Evolutionary conservation across 2,113 vertebrate species (phyloP).

Genomic region (Austrofundulus limnaeus): DNA sequence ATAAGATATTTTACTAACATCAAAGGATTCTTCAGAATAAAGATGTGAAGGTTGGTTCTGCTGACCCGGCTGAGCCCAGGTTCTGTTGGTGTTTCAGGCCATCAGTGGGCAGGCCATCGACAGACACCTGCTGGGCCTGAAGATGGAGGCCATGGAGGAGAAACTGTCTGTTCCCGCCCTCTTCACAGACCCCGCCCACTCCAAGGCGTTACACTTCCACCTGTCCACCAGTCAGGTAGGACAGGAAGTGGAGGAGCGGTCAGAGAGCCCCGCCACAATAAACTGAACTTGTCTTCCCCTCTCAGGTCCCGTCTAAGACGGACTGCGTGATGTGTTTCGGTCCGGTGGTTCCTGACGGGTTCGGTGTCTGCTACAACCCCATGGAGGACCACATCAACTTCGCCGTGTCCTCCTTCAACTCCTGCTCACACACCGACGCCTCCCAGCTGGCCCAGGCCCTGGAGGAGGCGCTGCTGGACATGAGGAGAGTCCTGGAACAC

Average conservation of each 20-base stretch:
- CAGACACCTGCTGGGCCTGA: constrained; percentile 91
- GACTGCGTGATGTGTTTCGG: constrained; percentile 97
- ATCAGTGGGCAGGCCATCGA: constrained; percentile 92
- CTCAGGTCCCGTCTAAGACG: constrained; percentile 91
- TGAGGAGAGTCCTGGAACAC: constrained; percentile 84
- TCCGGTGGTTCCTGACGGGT: constrained; percentile 90
- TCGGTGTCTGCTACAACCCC: constrained; percentile 96
- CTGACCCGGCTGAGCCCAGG: too few relatives aligned
- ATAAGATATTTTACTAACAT: too few relatives aligned
- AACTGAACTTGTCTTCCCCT: not conserved
- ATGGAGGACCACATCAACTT: constrained; percentile 93
- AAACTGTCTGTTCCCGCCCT: constrained; percentile 86
- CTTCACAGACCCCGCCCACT: constrained; percentile 89
- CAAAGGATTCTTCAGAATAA: too few relatives aligned
- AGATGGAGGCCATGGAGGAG: constrained; percentile 89
- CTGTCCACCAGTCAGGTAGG: constrained; percentile 96
- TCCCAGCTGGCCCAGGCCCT: constrained; percentile 81
- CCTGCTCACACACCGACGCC: constrained; percentile 85
- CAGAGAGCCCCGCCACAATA: too few relatives aligned
- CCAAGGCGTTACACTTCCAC: constrained; percentile 88
- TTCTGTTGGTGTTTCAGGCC: constrained; percentile 75
- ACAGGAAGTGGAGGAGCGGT: too few relatives aligned
- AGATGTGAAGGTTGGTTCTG: too few relatives aligned
- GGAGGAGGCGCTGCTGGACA: constrained; percentile 85
- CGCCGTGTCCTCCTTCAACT: constrained; percentile 89